A percentile compares a stretch with the other conserved stretches of the same genome.
Evolutionary conservation across 2,888 invertebrate genomes (phyloP).

Genomic region (Coelinius sp.): DNA sequence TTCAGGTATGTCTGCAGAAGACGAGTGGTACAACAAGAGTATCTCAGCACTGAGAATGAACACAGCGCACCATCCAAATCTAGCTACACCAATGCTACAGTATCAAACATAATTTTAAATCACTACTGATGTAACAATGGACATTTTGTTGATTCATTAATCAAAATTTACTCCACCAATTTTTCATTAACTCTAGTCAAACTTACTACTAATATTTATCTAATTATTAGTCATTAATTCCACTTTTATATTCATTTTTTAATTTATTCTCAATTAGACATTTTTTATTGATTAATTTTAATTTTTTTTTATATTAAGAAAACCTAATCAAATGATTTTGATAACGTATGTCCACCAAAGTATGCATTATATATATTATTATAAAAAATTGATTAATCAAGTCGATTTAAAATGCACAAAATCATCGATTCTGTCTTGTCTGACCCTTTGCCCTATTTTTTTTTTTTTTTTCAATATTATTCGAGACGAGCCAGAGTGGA

Average conservation of each 20-base stretch:
- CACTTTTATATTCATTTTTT: background rate
- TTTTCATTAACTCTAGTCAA: background rate
- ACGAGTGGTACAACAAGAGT: slow-evolving; percentile 99
- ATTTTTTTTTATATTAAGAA: slow-evolving; percentile 48
- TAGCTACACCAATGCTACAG: slow-evolving; percentile 96
- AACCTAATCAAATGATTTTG: slow-evolving; percentile 33
- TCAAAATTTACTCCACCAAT: background rate
- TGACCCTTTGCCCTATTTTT: background rate
- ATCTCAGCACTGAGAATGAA: slow-evolving; percentile 97
- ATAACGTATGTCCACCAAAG: slow-evolving; percentile 53
- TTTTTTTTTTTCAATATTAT: slow-evolving; percentile 5
- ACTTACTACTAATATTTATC: background rate
- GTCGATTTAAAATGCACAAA: slow-evolving; percentile 13
- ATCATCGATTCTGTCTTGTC: slow-evolving; percentile 32
- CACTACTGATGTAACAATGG: slow-evolving; percentile 7
- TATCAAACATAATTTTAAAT: slow-evolving; percentile 91
- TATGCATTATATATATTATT: slow-evolving; percentile 46
- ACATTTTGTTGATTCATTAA: slow-evolving; percentile 29
- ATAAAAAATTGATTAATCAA: slow-evolving; percentile 5
- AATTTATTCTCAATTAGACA: slow-evolving; percentile 49
- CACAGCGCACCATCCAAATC: slow-evolving; percentile 94
- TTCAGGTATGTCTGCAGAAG: slow-evolving; percentile 91
- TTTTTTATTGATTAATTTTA: slow-evolving; percentile 40
- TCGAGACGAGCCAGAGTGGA: slow-evolving; percentile 28
- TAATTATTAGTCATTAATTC: slow-evolving; percentile 44